Percentiles rank a stretch among this genome's conserved stretches.
Evolutionary conservation across 2,113 vertebrate species (phyloP).

Genomic region (Cyprinodon tularosa): DNA sequence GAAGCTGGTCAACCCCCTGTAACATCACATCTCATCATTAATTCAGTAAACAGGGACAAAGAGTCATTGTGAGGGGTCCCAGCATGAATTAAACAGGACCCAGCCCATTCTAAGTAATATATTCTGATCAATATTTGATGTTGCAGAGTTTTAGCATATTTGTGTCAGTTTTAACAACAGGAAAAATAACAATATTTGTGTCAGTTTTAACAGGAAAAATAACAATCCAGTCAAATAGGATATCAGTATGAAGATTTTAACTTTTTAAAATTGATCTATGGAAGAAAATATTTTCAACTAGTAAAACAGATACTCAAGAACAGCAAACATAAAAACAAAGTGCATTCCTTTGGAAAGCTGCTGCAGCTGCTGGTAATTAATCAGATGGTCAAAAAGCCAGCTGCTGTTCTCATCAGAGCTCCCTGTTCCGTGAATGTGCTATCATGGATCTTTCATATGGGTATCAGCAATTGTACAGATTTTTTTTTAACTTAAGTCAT

Average conservation of each 20-base stretch:
- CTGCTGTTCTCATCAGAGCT: constrained; percentile 41
- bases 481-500: background rate
- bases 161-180: constrained; percentile 3
- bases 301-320: background rate
- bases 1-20: constrained; percentile 66
- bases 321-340: background rate
- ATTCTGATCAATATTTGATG: background rate
- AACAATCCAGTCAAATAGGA: constrained; percentile 27
- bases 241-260: constrained; percentile 17
- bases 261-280: constrained; percentile 28
- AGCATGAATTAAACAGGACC: background rate
- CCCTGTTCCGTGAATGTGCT: constrained; percentile 11
- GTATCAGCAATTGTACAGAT: constrained; percentile 28
- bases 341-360: background rate
- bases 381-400: constrained; percentile 34
- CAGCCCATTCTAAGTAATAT: background rate
- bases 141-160: background rate
- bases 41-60: constrained; percentile 46
- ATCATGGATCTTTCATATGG: constrained; percentile 53
- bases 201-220: background rate
- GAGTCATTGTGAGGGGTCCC: constrained; percentile 9
- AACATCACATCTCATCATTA: constrained; percentile 57
- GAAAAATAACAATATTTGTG: background rate
- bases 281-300: background rate
- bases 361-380: constrained; percentile 26